Evolutionary conservation across 2,797 vertebrate species (phyloP), one percentile per base, ranked within the genome.

Genomic region (Euphonia xanthogaster): DNA sequence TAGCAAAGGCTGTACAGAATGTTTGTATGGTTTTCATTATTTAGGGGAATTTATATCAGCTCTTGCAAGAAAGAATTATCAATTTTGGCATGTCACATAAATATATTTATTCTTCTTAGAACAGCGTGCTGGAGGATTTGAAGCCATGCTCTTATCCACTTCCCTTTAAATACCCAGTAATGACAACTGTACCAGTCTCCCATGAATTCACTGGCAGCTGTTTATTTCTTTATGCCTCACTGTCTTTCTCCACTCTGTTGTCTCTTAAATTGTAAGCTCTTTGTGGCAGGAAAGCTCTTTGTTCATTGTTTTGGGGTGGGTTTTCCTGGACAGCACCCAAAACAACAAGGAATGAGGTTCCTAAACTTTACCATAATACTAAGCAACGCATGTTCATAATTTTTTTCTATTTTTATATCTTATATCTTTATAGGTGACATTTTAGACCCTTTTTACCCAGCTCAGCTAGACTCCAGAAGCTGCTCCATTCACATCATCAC

Each of bases 401-500:
- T 48, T 35, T 28, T 30, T 40, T 28, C 23, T 78, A 8, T 28
- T 45, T 93, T 55, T 91, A 4, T 84, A 27, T 63, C 33, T 66
- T 44, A 4, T 84, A 27, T 65, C 33, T 66, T 44, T 48, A n/a
- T 45, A 99, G 98, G 98, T 98, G 15, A 98, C 97, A 15, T 98
- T 99, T 97, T 98, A 99, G 48, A 98, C 97, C 0, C 98, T 98
- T 9, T 99, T 99, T 91, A 98, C 74, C 65, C 97, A 98, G 55
- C 95, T 99, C 42, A 98, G 98, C 12, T 98, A 98, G 94, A 98
- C 94, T 86, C 96, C 98, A 2, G 99, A 99, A 79, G 98, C 4
- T 98, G 98, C 50, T 98, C 98, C 30, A 98, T 98, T 44, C 98
- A 98, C 82, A 98, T 97, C 45, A 99, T 99, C 86, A 98, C 98